phyloP scores from a whole-genome alignment of 2,797 vertebrate genomes.

The Phataginus tetradactyla region DNA sequence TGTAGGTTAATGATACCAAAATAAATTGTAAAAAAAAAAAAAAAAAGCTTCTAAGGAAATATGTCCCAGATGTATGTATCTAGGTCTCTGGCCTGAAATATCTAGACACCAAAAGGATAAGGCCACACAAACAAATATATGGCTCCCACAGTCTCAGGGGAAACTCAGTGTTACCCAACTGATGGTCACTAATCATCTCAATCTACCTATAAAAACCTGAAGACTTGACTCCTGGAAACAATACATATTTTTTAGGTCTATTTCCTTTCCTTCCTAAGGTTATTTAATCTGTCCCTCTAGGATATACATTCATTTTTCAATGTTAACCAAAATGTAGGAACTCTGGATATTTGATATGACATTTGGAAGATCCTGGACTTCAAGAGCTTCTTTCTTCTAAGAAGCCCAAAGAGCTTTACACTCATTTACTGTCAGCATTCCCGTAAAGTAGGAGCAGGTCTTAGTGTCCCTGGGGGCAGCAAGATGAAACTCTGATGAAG shows the following conservation, averaged over 20 bases:
- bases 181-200: background rate
- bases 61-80: background rate
- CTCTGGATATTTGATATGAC: background rate
- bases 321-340: background rate
- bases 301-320: background rate
- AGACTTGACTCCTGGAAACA: background rate
- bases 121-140: background rate
- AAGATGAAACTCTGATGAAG: background rate
- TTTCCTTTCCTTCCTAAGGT: background rate
- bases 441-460: constrained; percentile 4
- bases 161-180: background rate
- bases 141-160: background rate
- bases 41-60: background rate
- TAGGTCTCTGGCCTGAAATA: background rate
- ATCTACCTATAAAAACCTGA: background rate
- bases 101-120: background rate
- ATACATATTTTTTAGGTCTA: background rate
- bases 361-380: background rate
- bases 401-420: background rate
- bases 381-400: constrained; percentile 11
- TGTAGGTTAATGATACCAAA: too few relatives aligned
- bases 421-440: background rate
- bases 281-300: background rate
- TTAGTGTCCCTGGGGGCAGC: background rate
- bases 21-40: too few relatives aligned